Percentiles rank a stretch among this genome's conserved stretches.
These are phyloP conservation scores for Stegodyphus mimosarum DNA, from an alignment of 1,140 invertebrate species.

Conservation along the genomic window DNA sequence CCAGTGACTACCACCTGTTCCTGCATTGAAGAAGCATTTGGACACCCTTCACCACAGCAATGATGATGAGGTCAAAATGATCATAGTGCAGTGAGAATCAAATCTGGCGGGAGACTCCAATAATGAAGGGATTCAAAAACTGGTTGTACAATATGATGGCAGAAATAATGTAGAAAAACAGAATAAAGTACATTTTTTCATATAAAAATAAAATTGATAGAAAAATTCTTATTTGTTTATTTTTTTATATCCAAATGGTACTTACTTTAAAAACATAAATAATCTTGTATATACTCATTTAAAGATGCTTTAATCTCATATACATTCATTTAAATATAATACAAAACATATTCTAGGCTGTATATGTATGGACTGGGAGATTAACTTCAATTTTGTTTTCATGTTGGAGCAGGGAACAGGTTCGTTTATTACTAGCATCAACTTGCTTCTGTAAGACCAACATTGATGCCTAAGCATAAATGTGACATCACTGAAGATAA, in stretches of 20 bases:
- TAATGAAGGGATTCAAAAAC: background rate
- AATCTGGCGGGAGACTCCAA: background rate
- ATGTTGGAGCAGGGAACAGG: too few species aligned
- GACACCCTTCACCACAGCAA: background rate
- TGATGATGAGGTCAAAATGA: background rate
- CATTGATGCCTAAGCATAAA: too few species aligned
- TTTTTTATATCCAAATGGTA: background rate
- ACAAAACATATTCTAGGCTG: too few species aligned
- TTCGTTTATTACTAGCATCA: too few species aligned
- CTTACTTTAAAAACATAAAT: background rate
- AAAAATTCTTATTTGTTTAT: background rate
- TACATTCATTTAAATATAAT: too few species aligned
- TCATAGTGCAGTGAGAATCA: background rate
- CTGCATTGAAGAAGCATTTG: background rate
- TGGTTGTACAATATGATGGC: background rate
- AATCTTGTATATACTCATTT: too few species aligned
- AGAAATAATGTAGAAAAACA: background rate
- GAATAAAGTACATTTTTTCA: too few species aligned
- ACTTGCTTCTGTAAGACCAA: too few species aligned
- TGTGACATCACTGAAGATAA: too few species aligned
- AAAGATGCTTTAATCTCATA: too few species aligned
- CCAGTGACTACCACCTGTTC: background rate
- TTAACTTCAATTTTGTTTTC: too few species aligned
- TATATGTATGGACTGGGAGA: too few species aligned
- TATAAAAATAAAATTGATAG: background rate